phyloP scores from a whole-genome alignment of 2,888 invertebrate genomes.

The Athetis lepigone region DNA sequence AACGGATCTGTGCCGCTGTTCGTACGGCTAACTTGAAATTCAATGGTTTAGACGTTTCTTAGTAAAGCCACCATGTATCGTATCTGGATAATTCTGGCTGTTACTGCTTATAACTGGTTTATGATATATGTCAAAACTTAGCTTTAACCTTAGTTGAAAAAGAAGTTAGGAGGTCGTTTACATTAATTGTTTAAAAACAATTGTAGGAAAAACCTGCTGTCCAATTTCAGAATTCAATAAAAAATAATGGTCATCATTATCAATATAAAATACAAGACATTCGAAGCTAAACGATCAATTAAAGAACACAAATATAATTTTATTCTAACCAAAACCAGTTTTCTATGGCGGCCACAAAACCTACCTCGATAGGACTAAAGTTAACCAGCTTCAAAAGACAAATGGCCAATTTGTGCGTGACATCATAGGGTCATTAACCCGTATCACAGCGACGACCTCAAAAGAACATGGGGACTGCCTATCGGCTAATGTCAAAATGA shows the following conservation, averaged over 20 bases:
- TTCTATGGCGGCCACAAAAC: conserved; percentile 1
- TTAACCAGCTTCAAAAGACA: conserved; percentile 9
- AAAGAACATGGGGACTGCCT: conserved; percentile 20
- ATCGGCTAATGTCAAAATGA: conserved; percentile 28
- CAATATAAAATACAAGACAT: neutral
- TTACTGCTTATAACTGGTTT: no score
- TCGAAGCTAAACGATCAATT: neutral
- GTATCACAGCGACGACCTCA: conserved; percentile 15
- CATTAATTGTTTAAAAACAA: no score
- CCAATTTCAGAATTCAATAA: neutral
- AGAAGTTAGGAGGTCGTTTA: no score
- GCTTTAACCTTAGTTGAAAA: no score
- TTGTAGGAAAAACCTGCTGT: neutral
- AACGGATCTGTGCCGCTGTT: neutral
- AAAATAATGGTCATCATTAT: neutral
- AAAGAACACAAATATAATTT: neutral
- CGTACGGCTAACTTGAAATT: neutral
- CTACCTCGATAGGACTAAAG: neutral
- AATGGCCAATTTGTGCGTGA: conserved; percentile 19
- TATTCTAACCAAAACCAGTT: conserved; percentile 2
- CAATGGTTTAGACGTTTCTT: conserved; percentile 6
- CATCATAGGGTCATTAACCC: conserved; percentile 39
- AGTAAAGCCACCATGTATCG: neutral
- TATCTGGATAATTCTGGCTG: no score
- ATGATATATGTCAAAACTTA: no score